Conservation (phyloP, 1,140 invertebrate species). For the Ceratina calcarata region DNA sequence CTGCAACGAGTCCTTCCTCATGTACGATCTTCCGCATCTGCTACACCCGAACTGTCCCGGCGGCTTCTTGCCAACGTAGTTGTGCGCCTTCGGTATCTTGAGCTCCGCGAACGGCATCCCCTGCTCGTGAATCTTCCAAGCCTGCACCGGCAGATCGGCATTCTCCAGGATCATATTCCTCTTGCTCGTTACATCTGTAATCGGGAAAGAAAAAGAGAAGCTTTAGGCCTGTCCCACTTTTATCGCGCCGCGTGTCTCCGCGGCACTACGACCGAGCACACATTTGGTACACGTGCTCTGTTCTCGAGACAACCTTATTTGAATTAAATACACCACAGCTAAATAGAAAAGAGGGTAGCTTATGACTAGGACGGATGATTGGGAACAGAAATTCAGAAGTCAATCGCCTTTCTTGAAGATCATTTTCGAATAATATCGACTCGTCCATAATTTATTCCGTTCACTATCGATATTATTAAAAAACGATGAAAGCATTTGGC, state of each 20-base stretch:
- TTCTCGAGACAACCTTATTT: background rate
- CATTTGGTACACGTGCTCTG: conserved; percentile 18
- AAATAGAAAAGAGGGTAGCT: too few species aligned
- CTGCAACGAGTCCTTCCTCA: conserved; percentile 84
- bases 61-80: conserved; percentile 57
- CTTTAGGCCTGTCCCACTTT: conserved; percentile 38
- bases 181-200: conserved; percentile 66
- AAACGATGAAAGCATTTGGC: too few species aligned
- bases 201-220: conserved; percentile 43
- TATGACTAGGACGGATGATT: too few species aligned
- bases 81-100: conserved; percentile 70
- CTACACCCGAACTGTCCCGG: conserved; percentile 81
- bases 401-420: too few species aligned
- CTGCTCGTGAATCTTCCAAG: conserved; percentile 62
- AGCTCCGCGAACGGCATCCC: conserved; percentile 67
- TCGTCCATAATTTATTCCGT: background rate
- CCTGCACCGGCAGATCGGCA: conserved; percentile 68
- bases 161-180: conserved; percentile 45
- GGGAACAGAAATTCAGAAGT: too few species aligned
- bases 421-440: too few species aligned
- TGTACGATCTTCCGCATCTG: conserved; percentile 84
- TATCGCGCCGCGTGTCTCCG: conserved; percentile 10
- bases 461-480: background rate
- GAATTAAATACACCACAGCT: background rate
- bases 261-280: conserved; percentile 31